Base-by-base conservation (phyloP, 2,888 invertebrate genomes). In the Napeogenes inachia region DNA sequence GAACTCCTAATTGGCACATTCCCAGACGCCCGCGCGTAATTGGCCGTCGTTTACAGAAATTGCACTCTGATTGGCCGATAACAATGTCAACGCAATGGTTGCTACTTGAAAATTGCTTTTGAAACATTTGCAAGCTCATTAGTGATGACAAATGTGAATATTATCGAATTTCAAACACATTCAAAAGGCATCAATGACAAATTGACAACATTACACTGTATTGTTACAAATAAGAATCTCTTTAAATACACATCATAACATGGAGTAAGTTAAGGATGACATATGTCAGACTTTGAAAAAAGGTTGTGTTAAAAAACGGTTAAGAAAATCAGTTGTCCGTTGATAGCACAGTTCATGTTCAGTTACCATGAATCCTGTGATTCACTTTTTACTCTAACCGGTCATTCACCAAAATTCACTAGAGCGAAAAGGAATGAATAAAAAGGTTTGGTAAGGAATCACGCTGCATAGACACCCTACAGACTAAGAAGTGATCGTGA, bases 361-460 rank as follows among this genome's bases (percentile, higher is more conserved):
- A 88, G 76, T 68, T 71, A 87, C 85, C 90, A 82, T 90, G 84
- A 84, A 79, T 90, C 90, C 90, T 89, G 87, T 80, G 84, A 87
- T 85, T 87, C 87, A 82, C 79, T 81, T 84, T 86, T 85, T 84
- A 84, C 84, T 87, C 82, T 80, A 81, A 74, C 80, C 85, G 87
- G 85, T 81, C 89, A 89, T 89, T 89, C 89, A 90, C 85, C 81
- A 88, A 86, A 79, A 78, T 68, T 76, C 85, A 84, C 72, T 79
- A 79, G 84, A 82, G 84, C 82, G 80, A 69, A 82, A 85, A 81
- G 81, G 81, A 77, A 79, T 86, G 83, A 85, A 86, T 83, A 84
- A 86, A 85, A 85, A 89, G 89, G 89, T 84, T 88, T 79, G 82
- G 70, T 75, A 70, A 84, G 87, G 87, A 87, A 87, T 85, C 87